Base-by-base conservation (phyloP, 2,797 vertebrate species). In the Sebastes miniatus region DNA sequence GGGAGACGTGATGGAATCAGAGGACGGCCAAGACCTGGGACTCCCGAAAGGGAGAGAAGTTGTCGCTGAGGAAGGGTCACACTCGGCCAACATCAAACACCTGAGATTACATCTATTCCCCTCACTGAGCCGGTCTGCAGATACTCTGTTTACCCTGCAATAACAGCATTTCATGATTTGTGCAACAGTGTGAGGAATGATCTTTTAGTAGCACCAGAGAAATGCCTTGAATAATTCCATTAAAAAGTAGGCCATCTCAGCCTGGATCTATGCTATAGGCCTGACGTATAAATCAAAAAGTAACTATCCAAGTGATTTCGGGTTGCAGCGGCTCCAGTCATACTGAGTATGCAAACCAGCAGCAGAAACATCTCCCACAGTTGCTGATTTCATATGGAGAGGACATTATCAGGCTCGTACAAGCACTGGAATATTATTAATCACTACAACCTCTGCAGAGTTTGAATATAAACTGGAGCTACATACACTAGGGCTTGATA, bases 51-150 rank as follows among this genome's bases (percentile, higher is more conserved):
- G 25, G 18, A 57, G 20, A 64, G 43, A 56, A 67, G 77, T 25
- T 66, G 59, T 20, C 31, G 5, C 75, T 43, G 73, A 80, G 69
- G 74, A 69, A 78, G 68, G 68, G 84, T 89, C 87, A 87, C 80
- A 83, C 76, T 84, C 20, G 20, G 76, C 81, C 67, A 82, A 86
- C 79, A 86, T 86, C 81, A 92, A 86, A 89, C 73, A 88, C 77
- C 73, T 72, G 69, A 83, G 80, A 85, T 87, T 81, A 69, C 34
- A 88, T 86, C 83, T 84, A 58, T 81, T 69, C 68, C 62, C 67
- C 69, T 79, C 63, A 27, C 56, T 25, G 65, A 85, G 56, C 43
- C n/a, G 43, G 72, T 66, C 77, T 84, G 69, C 32, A 70, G 61
- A 87, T 73, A 66, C 68, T 80, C 59, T 83, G 67, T 86, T 89